Conservation (phyloP, 2,113 vertebrate species). For the Phyllostomus discolor region DNA sequence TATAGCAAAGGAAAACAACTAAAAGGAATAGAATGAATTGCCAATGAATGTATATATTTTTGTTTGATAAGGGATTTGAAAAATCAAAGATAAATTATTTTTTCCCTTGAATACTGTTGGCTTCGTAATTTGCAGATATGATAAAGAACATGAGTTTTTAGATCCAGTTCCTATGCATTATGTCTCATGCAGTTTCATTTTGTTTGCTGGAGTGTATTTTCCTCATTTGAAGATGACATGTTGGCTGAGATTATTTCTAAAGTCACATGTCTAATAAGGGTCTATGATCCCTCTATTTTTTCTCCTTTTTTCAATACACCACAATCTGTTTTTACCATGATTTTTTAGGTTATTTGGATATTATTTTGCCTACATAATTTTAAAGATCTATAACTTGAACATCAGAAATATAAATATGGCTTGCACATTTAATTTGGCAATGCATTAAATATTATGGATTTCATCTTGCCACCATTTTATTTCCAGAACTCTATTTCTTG, state of each 20-base stretch:
- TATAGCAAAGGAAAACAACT: neutral
- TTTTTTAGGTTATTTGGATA: constrained; percentile 33
- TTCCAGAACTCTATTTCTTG: constrained; percentile 55
- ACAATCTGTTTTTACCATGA: neutral
- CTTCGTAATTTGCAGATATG: neutral
- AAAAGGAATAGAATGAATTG: neutral
- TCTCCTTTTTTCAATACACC: neutral
- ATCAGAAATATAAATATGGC: constrained; percentile 50
- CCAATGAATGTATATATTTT: neutral
- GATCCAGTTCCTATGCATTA: neutral
- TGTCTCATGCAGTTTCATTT: neutral
- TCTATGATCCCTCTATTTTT: neutral
- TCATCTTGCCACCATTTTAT: constrained; percentile 53
- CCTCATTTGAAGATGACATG: neutral
- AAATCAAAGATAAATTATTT: neutral
- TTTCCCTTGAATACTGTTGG: neutral
- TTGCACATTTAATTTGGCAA: constrained; percentile 52
- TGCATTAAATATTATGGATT: constrained; percentile 60
- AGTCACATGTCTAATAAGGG: neutral
- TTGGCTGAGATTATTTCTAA: neutral
- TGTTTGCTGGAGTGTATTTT: neutral
- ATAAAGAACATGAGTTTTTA: neutral
- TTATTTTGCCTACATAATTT: constrained; percentile 35
- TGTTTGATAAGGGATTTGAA: neutral
- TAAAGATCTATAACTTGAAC: constrained; percentile 18